Evolutionary conservation across 2,113 vertebrate genomes (phyloP), one percentile per base, ranked within the genome.

Genomic region (Chaenogobius annularis): DNA sequence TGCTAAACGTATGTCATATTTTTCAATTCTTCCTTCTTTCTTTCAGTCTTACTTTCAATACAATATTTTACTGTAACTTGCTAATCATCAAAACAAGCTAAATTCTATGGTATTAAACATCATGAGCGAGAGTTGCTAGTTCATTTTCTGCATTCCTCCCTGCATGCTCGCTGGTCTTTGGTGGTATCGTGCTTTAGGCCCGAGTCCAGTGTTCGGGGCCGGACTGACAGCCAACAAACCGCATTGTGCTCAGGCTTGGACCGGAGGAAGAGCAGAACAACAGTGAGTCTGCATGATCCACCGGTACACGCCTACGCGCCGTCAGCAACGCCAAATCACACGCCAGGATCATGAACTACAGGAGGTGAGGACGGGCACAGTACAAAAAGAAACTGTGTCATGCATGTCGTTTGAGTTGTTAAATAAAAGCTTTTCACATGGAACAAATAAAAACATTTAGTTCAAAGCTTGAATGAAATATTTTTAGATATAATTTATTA

Each of bases 221-320:
- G 75, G 82, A 79, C 83, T 71, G 73, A 87, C 72, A 76, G 85
- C 83, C 84, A 87, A 83, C 84, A 89, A 71, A 81, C 79, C 92
- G 89, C 76, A 80, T 70, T 89, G 91, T 84, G 86, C 50, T n/a
- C 1, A 5, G 70, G 88, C 73, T 79, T 81, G 76, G 68, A 79
- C 83, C 80, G 79, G 69, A 78, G 22, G 76, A 83, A 81, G 78
- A 85, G 76, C 75, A 31, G 78, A 84, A 79, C 85, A 84, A 83
- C 75, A 84, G 87, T 78, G 68, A 80, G 86, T 86, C 86, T 20
- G 78, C 85, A 77, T 72, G 77, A 82, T 84, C 76, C 75, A 78
- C 83, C 69, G 78, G 83, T n/a, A n/a, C 84, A 87, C 83, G 77
- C 87, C 83, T 73, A 88, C 85, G 78, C 82, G 83, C 74, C 64